Conservation (phyloP, 2,113 vertebrate genomes). For the Sebastes schlegelii region DNA sequence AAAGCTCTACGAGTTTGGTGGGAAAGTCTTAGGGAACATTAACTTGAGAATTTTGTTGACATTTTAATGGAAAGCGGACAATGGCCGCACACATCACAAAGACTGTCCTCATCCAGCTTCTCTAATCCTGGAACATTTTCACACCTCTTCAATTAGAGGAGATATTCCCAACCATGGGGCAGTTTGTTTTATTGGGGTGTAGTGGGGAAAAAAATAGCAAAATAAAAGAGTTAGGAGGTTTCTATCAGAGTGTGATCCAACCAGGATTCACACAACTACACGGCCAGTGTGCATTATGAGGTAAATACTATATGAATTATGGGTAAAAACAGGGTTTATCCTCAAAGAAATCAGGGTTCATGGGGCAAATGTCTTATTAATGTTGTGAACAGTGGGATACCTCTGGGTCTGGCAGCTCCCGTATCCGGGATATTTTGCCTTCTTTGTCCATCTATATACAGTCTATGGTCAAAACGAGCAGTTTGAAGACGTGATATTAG, state of each 20-base stretch:
- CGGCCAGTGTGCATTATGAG: not conserved
- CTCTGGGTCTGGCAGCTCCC: no score
- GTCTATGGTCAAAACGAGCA: not conserved
- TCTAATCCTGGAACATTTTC: slow-evolving; percentile 38
- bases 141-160: slow-evolving; percentile 44
- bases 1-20: slow-evolving; percentile 39
- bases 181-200: not conserved
- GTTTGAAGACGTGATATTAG: not conserved
- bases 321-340: not conserved
- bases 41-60: slow-evolving; percentile 59
- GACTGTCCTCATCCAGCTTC: slow-evolving; percentile 18
- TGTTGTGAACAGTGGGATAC: not conserved
- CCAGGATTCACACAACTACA: not conserved
- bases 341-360: not conserved
- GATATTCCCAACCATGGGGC: not conserved
- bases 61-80: slow-evolving; percentile 49
- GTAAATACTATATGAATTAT: slow-evolving; percentile 2
- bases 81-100: slow-evolving; percentile 27
- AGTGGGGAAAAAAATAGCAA: not conserved
- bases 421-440: no score
- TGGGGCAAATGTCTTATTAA: not conserved
- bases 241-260: not conserved
- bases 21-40: slow-evolving; percentile 60
- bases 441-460: no score
- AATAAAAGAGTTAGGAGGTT: not conserved